These are phyloP conservation scores for Gymnosoma rotundatum DNA, from an alignment of 2,888 invertebrate genomes.

Conservation along the genomic window DNA sequence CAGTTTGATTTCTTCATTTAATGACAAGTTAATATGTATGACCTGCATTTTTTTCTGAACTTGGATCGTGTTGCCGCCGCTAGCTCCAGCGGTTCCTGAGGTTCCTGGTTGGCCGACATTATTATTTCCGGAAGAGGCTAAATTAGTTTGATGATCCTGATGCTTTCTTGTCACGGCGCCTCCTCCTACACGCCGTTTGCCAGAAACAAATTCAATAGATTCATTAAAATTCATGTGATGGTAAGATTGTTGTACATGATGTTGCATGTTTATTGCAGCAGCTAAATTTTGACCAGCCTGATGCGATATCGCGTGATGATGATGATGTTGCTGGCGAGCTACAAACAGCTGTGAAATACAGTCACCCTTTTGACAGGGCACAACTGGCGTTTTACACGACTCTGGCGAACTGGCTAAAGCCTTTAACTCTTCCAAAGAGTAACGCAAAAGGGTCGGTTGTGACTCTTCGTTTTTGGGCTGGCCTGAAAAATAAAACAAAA, in stretches of 20 bases:
- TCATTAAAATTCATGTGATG: slow-evolving; percentile 78
- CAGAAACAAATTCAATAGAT: slow-evolving; percentile 75
- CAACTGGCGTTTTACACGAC: slow-evolving; percentile 76
- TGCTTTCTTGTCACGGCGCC: slow-evolving; percentile 74
- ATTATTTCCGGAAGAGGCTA: slow-evolving; percentile 58
- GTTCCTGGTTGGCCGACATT: slow-evolving; percentile 47
- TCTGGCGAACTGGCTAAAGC: slow-evolving; percentile 74
- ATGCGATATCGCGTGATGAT: slow-evolving; percentile 70
- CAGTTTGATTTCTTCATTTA: slow-evolving; percentile 80
- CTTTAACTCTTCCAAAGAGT: slow-evolving; percentile 76
- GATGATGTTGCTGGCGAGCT: slow-evolving; percentile 73
- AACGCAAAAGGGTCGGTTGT: slow-evolving; percentile 67
- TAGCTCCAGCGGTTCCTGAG: neutral
- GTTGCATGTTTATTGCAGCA: slow-evolving; percentile 61
- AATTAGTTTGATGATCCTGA: slow-evolving; percentile 72
- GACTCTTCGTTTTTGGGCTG: slow-evolving; percentile 46
- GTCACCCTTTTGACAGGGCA: slow-evolving; percentile 77
- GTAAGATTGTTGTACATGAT: slow-evolving; percentile 72
- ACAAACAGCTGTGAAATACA: slow-evolving; percentile 78
- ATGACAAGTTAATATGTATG: slow-evolving; percentile 78
- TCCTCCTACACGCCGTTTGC: slow-evolving; percentile 74
- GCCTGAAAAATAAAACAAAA: neutral
- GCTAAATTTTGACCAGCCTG: slow-evolving; percentile 37
- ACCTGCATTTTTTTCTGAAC: slow-evolving; percentile 75
- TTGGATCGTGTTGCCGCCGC: neutral